Evolutionary conservation across 2,797 vertebrate genomes (phyloP), one percentile per base, ranked within the genome.

Genomic region (Pangasius macronema): DNA sequence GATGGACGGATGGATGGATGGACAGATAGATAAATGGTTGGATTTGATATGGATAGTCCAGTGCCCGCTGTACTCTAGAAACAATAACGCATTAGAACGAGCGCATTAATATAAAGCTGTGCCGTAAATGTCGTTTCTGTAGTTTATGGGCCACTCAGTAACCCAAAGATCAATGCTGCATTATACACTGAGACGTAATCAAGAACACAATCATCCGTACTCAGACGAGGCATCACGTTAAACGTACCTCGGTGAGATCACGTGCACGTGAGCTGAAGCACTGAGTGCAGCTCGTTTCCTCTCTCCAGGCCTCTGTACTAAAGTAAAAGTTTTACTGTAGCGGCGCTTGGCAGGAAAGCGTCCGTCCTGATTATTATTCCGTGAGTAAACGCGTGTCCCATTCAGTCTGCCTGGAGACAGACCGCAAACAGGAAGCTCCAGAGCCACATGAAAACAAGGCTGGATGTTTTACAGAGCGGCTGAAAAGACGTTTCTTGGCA

Each of bases 331-430:
- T 65, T 63, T 63, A 65, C 59, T 63, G 79, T 27, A 42, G 9
- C 33, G 18, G 36, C 24, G 6, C 22, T 61, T 61, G 55, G 79
- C 55, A 42, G 55, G 36, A 61, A 39, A 2, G 6, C 20, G 36
- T 63, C 80, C 18, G 27, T 51, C 42, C 80, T 86, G 55, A 76
- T 84, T 68, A 85, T 85, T 90, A 87, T 89, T 83, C 85, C 39
- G 36, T 11, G 93, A 93, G 88, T 91, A 93, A 95, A 89, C 92
- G 83, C 91, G 83, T 86, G 61, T 79, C 84, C 91, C 89, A 93
- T 95, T 95, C 92, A 94, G 86, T 90, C 91, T 82, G 65, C 75
- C 91, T 94, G 94, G 91, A 92, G 91, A 86, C 88, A 61, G 80
- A 67, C 85, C 3, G 46, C 89, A 90, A 65, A 88, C 86, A 89